Evolutionary conservation across 1,140 invertebrate species (phyloP).

Genomic region (Tetragnatha versicolor): DNA sequence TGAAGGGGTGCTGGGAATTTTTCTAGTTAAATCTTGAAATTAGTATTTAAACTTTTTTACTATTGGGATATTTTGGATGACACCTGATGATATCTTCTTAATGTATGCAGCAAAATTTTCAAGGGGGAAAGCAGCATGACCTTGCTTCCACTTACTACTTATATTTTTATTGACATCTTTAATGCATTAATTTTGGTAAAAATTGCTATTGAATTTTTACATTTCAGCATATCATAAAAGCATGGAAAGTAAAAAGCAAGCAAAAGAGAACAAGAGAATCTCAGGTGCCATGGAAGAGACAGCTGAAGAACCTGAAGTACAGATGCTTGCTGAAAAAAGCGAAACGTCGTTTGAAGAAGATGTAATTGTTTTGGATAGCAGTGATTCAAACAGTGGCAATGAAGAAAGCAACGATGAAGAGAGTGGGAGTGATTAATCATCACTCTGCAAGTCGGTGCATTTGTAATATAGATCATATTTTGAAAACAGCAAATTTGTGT

Average conservation of each 20-base stretch:
- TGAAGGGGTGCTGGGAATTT: no score
- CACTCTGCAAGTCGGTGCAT: not conserved
- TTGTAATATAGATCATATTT: no score
- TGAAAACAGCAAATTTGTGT: no score
- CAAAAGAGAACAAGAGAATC: conserved; percentile 29
- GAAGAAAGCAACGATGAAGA: conserved; percentile 4
- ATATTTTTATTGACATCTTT: no score
- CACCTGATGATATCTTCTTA: no score
- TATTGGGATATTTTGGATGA: no score
- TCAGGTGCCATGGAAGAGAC: conserved; percentile 9
- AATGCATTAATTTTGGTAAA: no score
- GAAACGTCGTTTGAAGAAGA: not conserved
- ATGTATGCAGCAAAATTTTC: no score
- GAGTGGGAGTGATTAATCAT: not conserved
- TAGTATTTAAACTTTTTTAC: no score
- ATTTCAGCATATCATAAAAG: conserved; percentile 16
- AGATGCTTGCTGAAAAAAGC: not conserved
- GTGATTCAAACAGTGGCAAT: conserved; percentile 3
- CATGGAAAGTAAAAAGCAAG: conserved; percentile 37
- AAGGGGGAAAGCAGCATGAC: no score
- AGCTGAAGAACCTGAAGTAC: not conserved
- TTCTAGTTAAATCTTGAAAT: no score
- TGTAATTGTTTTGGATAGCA: not conserved
- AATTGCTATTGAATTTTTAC: not conserved
- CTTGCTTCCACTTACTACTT: no score